phyloP scores from a whole-genome alignment of 2,113 vertebrate species.

The Paratilapia polleni region DNA sequence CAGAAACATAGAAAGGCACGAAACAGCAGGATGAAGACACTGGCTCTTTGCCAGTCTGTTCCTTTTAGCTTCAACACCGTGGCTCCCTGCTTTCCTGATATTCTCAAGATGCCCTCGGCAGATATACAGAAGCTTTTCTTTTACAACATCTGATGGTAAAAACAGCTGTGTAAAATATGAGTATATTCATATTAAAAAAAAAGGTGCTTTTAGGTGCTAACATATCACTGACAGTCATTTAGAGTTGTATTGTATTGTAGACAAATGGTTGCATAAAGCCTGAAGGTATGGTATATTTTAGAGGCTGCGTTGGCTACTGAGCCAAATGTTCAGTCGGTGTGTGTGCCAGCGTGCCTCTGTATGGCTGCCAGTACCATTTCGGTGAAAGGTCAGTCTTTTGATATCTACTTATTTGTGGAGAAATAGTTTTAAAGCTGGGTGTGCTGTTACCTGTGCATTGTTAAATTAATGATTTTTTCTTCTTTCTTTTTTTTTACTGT shows the following conservation, averaged over 20 bases:
- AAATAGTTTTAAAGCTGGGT: not conserved
- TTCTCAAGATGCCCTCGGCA: constrained; percentile 34
- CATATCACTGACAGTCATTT: not conserved
- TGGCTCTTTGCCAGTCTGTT: constrained; percentile 30
- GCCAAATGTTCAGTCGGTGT: not conserved
- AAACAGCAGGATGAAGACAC: constrained; percentile 20
- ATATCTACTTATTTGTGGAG: not conserved
- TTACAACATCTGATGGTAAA: constrained; percentile 21
- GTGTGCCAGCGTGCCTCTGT: not conserved
- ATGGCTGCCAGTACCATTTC: constrained; percentile 6
- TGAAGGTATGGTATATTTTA: not conserved
- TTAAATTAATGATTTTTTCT: too few species aligned
- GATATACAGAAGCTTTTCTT: constrained; percentile 21
- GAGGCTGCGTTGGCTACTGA: constrained; percentile 3
- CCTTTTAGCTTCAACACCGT: constrained; percentile 29
- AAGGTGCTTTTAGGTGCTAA: too few species aligned
- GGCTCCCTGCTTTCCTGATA: constrained; percentile 33
- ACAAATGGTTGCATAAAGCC: constrained; percentile 15
- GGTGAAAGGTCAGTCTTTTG: constrained; percentile 10
- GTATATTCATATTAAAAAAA: not conserved
- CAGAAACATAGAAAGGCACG: constrained; percentile 11
- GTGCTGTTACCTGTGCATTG: not conserved
- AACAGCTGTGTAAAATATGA: constrained; percentile 19
- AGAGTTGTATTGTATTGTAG: not conserved
- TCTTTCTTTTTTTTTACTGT: too few species aligned